These are phyloP conservation scores for Masnerella sp. DNA, from an alignment of 2,888 invertebrate genomes.

Conservation along the genomic window DNA sequence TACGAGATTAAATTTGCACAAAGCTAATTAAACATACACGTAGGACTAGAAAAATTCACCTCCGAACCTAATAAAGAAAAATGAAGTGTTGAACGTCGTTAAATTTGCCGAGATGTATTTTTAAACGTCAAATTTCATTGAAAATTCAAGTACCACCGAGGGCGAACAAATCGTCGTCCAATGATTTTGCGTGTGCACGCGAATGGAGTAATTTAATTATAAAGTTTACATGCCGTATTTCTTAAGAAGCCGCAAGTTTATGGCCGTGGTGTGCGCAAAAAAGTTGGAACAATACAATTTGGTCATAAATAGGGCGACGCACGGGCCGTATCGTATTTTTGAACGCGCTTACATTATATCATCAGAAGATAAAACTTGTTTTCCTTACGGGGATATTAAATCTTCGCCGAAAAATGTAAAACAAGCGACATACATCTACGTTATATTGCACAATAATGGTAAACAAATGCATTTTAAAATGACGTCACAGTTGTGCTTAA, in stretches of 20 bases:
- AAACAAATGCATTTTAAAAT: constrained; percentile 32
- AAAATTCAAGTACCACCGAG: no score
- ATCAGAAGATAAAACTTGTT: constrained; percentile 9
- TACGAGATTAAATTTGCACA: constrained; percentile 25
- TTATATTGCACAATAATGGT: constrained; percentile 19
- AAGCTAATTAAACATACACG: constrained; percentile 19
- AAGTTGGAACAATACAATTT: not conserved
- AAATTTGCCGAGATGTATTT: not conserved
- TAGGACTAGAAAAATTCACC: not conserved
- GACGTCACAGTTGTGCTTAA: constrained; percentile 34
- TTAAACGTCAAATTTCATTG: no score
- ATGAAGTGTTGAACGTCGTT: not conserved
- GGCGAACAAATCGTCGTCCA: no score
- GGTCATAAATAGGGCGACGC: not conserved
- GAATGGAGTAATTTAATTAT: no score
- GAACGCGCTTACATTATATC: constrained; percentile 7
- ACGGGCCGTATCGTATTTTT: constrained; percentile 2
- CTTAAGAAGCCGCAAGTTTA: not conserved
- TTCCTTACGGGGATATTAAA: constrained; percentile 19
- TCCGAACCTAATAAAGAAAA: not conserved
- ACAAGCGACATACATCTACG: constrained; percentile 2
- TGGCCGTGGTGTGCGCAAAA: not conserved
- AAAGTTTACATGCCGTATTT: not conserved
- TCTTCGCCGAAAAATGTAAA: constrained; percentile 3
- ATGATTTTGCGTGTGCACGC: no score